Percentiles rank a stretch among this genome's conserved stretches.
Conservation (phyloP, 92 coral and sea anemone species). For the Blastomussa wellsi region DNA sequence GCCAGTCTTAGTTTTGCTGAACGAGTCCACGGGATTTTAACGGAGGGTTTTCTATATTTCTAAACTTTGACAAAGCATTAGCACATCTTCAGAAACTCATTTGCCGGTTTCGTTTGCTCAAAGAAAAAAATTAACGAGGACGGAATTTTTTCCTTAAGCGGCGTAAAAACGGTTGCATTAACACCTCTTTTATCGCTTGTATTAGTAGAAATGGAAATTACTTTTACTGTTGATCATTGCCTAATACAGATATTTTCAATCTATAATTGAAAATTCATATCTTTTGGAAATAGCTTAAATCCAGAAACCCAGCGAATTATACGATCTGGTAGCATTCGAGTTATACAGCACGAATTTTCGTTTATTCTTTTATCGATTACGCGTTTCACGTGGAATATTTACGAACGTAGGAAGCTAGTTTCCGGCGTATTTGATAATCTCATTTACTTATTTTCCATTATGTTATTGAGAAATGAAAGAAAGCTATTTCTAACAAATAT, state of each 20-base stretch:
- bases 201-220: constrained; percentile 17
- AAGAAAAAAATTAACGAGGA: background rate
- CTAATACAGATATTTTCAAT: constrained; percentile 6
- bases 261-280: background rate
- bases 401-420: constrained; percentile 1
- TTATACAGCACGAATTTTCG: background rate
- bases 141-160: constrained; percentile 2
- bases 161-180: constrained; percentile 37
- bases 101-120: background rate
- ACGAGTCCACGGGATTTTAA: background rate
- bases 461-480: background rate
- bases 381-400: constrained; percentile 1
- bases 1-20: background rate
- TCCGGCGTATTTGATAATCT: constrained; percentile 12
- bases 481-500: constrained; percentile 13
- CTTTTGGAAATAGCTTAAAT: background rate
- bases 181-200: constrained; percentile 22
- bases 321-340: background rate
- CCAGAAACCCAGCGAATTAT: background rate
- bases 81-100: background rate
- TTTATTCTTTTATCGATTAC: background rate
- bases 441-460: constrained; percentile 27
- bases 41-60: no score
- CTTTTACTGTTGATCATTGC: constrained; percentile 16
- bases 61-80: background rate